Evolutionary conservation across 1,140 invertebrate genomes (phyloP), one percentile per base, ranked within the genome.

Genomic region (Helicoverpa armigera): DNA sequence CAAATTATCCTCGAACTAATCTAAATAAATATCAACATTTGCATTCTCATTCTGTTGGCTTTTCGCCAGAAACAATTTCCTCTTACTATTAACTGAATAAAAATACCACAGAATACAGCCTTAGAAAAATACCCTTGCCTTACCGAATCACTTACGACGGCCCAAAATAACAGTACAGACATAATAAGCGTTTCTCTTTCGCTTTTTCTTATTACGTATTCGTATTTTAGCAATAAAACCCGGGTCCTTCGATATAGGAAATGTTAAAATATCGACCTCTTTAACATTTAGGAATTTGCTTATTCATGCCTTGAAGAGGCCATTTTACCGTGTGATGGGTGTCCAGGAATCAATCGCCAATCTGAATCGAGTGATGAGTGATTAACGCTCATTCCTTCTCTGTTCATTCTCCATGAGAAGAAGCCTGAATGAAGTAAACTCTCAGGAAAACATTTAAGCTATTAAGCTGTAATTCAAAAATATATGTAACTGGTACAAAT

Each of bases 151-250:
- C 13, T 65, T 65, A 35, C 61, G 29, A 63, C 35, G 13, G 12
- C 31, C 61, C n/a, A n/a, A 65, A 43, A 43, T 43, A 43, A 14
- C 43, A 5, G 14, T 65, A 16, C 61, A 13, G 18, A 10, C 58
- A 7, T 65, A 23, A 23, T 23, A 65, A n/a, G 13, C 61, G 7
- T 13, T 65, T 16, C 61, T 43, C 31, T 43, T 65, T 65, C 31
- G 29, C n/a, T 10, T 65, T 43, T 5, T 14, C 60, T 63, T 13
- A 65, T 65, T 65, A 43, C 31, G n/a, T 65, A 65, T 65, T 65
- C 61, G n/a, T 11, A 14, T 43, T n/a, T 0, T n/a, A 14, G 14
- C 31, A 43, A 65, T 65, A 65, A 65, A 65, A 65, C 0, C 61
- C 2, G 9, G 4, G 35, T 43, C 31, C 35, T 65, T 35, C 14